A percentile compares a stretch with the other conserved stretches of the same genome.
These are phyloP conservation scores for Papilio dardanus DNA, from an alignment of 1,140 invertebrate species.

Conservation along the genomic window DNA sequence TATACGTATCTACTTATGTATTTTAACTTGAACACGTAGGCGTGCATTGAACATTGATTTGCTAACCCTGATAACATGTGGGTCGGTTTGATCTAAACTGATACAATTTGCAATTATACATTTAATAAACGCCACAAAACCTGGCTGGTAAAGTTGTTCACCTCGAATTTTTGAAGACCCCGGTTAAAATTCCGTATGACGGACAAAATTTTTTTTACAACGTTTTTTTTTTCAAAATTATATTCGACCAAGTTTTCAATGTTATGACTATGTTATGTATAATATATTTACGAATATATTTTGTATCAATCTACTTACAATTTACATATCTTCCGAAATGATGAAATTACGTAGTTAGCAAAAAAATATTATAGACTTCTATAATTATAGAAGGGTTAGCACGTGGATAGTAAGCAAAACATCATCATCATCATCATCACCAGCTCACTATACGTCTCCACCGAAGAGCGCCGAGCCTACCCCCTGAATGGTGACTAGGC, in stretches of 20 bases:
- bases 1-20: neutral
- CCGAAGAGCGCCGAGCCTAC: no score
- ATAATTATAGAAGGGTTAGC: no score
- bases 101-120: neutral
- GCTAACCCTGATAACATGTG: neutral
- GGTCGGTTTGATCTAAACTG: neutral
- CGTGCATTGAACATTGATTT: neutral
- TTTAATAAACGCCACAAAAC: neutral
- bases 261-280: neutral
- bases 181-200: slow-evolving; percentile 2
- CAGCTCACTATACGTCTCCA: no score
- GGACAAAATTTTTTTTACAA: neutral
- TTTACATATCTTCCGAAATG: no score
- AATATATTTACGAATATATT: neutral
- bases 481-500: no score
- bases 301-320: no score
- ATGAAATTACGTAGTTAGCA: no score
- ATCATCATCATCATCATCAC: no score
- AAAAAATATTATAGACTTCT: no score
- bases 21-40: neutral
- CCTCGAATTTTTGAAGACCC: slow-evolving; percentile 21
- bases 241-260: neutral
- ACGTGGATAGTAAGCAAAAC: no score
- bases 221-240: neutral
- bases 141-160: neutral